Base-by-base conservation (phyloP, 1,140 invertebrate genomes). In the Magallana angulata region DNA sequence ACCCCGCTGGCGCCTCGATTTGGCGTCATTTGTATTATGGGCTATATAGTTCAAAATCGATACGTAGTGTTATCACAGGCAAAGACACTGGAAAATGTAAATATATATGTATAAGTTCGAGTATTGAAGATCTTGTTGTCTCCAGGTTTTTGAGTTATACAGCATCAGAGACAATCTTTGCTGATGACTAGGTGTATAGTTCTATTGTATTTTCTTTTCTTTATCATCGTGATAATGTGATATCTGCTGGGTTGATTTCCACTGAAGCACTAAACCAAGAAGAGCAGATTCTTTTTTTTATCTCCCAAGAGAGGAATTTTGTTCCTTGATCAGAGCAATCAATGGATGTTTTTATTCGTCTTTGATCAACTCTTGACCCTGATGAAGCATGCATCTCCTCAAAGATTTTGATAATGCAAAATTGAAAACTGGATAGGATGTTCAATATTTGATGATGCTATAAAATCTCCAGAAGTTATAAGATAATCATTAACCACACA, bases 301-400 rank as follows among this genome's bases (percentile, higher is more conserved):
- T 30, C 8, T 76, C 24, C 14, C 18, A 30, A 30, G 68, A 76
- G 18, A 30, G 68, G 9, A 30, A 30, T 12, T 76, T 76, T 76
- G 68, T 76, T 76, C 11, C 7, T 30, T 76, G 68, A 76, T 76
- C 68, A 30, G 68, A 30, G 18, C 8, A 36, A 76, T 76, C 24
- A 8, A 30, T 18, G 8, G 24, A 30, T 30, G 14, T 36, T 30
- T 24, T 76, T 76, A 76, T 76, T 76, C 24, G 5, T 76, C 68
- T 76, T 76, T 76, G 18, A 76, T 76, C 68, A 76, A 76, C 68
- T 76, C 36, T 76, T 76, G 24, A 76, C 68, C 68, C 68, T 76
- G 68, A 2, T 76, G 24, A 76, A 9, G 68, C 68, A 4, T 30
- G 24, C 36, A 24, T 76, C 24, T 24, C 36, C 18, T 30, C 18